Conservation (phyloP, 2,113 vertebrate genomes). For the Bufo gargarizans region DNA sequence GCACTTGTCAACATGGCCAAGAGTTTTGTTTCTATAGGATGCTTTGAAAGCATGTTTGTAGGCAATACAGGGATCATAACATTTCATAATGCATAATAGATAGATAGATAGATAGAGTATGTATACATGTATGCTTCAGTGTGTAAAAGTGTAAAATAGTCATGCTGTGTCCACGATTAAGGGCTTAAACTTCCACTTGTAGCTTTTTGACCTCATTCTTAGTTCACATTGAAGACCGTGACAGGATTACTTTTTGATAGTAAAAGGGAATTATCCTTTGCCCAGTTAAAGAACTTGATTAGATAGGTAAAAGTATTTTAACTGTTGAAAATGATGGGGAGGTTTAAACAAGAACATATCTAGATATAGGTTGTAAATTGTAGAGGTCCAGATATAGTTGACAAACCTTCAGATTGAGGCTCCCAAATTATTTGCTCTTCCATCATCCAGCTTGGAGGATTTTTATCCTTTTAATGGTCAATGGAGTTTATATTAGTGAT, state of each 20-base stretch:
- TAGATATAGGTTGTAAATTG: not conserved
- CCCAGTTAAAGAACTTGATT: not conserved
- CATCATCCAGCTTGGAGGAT: not conserved
- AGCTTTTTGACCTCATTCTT: not conserved
- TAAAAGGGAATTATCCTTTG: not conserved
- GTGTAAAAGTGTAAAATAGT: not conserved
- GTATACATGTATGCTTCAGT: not conserved
- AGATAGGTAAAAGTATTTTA: not conserved
- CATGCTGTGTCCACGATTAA: not conserved
- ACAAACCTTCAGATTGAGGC: not conserved
- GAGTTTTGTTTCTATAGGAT: not conserved
- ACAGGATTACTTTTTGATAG: not conserved
- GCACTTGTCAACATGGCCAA: not conserved
- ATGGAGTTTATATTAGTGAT: not conserved
- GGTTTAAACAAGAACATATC: not conserved
- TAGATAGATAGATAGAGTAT: not conserved
- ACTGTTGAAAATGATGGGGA: not conserved
- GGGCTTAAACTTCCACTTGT: not conserved
- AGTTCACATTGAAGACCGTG: slow-evolving; percentile 3
- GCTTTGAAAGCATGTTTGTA: not conserved
- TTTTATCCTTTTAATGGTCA: not conserved
- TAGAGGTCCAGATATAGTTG: not conserved
- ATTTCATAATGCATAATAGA: no score
- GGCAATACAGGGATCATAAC: no score
- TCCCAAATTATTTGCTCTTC: not conserved